phyloP scores from a whole-genome alignment of 2,797 vertebrate species.

The Alcedo quadribrachys region DNA sequence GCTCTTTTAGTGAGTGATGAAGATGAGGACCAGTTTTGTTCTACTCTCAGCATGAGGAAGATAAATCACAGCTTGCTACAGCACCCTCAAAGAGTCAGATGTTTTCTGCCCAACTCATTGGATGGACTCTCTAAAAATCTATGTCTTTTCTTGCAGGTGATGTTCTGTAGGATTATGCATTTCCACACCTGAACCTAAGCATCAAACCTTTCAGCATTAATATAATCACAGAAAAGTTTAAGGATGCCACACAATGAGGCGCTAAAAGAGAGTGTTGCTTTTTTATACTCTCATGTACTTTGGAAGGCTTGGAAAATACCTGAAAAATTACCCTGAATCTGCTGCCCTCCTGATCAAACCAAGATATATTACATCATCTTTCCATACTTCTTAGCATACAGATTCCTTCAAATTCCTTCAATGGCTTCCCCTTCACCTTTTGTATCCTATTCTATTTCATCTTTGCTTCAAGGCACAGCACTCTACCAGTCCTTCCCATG shows the following conservation, averaged over 20 bases:
- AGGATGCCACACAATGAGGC: background rate
- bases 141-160: background rate
- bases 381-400: background rate
- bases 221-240: background rate
- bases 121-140: background rate
- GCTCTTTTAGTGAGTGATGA: background rate
- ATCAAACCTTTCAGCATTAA: background rate
- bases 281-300: background rate
- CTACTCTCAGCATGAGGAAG: background rate
- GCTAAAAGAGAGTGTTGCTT: background rate
- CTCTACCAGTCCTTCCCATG: background rate
- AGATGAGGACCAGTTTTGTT: slow-evolving; percentile 9
- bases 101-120: background rate
- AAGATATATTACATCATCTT: background rate
- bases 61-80: background rate
- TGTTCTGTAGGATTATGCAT: background rate
- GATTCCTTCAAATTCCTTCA: slow-evolving; percentile 29
- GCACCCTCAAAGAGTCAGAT: background rate
- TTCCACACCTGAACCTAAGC: background rate
- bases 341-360: background rate
- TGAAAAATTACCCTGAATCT: background rate
- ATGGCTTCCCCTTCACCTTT: slow-evolving; percentile 35
- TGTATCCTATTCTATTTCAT: background rate
- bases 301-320: background rate
- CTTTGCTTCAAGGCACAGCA: slow-evolving; percentile 32